Evolutionary conservation across 2,113 vertebrate genomes (phyloP), one percentile per base, ranked within the genome.

Genomic region (Pungitius pungitius): DNA sequence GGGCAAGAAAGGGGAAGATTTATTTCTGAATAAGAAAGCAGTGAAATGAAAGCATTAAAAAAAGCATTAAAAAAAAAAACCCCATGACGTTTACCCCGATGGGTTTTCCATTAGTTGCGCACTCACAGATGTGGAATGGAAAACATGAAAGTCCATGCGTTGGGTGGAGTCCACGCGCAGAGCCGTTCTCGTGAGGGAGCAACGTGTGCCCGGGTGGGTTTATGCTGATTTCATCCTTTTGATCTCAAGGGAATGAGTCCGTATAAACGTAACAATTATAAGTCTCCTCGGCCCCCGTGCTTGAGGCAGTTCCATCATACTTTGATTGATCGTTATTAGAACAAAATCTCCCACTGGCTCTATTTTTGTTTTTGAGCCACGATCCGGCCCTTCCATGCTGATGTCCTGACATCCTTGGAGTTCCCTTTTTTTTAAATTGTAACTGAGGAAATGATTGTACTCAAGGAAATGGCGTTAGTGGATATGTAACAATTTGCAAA

Each of bases 81-180:
- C 6, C 30, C n/a, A 15, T 71, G 76, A 56, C 55, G 35, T 65
- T 80, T 12, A 37, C 26, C 15, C 17, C 10, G 2, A 22, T 59
- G 47, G 60, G 7, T 39, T 70, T 78, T 81, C 59, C 75, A 69
- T 65, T 78, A 62, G 77, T 42, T 73, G 43, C 49, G n/a, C 52
- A 27, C 51, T 52, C 49, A 54, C 65, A 73, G 42, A 77, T 51
- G 42, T 45, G 24, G 20, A 65, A 80, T 52, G 56, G 62, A 69
- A 86, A 77, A 73, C 65, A 73, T 80, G 45, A 73, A 79, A 58
- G 62, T 47, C 39, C 39, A 4, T 26, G 39, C 52, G 51, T 37
- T 49, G 18, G 75, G 40, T 75, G 43, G 12, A 60, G 57, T 61
- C 40, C 72, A 80, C 33, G 15, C 60, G 24, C 54, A 42, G 27